Percentiles rank a stretch among this genome's conserved stretches.
These are phyloP conservation scores for Saccostrea glomerata DNA, from an alignment of 1,140 invertebrate genomes.

Conservation along the genomic window DNA sequence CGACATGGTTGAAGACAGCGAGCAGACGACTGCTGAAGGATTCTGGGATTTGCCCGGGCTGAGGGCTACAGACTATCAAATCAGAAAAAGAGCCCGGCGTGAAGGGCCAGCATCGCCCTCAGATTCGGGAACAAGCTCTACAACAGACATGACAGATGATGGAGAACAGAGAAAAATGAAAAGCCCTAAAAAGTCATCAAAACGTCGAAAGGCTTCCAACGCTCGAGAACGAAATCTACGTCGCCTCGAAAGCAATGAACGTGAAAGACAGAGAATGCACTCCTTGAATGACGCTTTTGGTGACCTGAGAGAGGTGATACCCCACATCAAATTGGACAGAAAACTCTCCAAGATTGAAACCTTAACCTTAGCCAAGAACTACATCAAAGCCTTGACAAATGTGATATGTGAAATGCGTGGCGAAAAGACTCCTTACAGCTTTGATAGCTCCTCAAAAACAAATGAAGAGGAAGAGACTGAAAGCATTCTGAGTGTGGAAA, in stretches of 20 bases:
- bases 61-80: constrained; percentile 52
- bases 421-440: constrained; percentile 75
- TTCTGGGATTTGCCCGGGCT: constrained; percentile 52
- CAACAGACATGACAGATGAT: constrained; percentile 64
- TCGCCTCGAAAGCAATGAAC: constrained; percentile 91
- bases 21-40: constrained; percentile 39
- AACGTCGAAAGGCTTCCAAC: constrained; percentile 86
- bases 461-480: neutral
- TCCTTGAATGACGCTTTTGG: constrained; percentile 93
- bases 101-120: constrained; percentile 68
- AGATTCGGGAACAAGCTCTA: constrained; percentile 71
- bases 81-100: constrained; percentile 50
- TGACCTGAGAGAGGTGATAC: constrained; percentile 91
- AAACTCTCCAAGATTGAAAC: constrained; percentile 93
- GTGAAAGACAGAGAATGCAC: constrained; percentile 93
- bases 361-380: constrained; percentile 91
- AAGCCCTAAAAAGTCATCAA: constrained; percentile 74
- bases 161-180: constrained; percentile 68
- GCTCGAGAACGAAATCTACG: constrained; percentile 90
- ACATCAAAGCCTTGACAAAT: constrained; percentile 93
- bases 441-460: constrained; percentile 32
- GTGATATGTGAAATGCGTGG: constrained; percentile 90
- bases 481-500: neutral
- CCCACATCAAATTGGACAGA: constrained; percentile 90
- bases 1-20: constrained; percentile 49